Evolutionary conservation across 1,140 invertebrate genomes (phyloP).

Genomic region (Euwallacea similis): DNA sequence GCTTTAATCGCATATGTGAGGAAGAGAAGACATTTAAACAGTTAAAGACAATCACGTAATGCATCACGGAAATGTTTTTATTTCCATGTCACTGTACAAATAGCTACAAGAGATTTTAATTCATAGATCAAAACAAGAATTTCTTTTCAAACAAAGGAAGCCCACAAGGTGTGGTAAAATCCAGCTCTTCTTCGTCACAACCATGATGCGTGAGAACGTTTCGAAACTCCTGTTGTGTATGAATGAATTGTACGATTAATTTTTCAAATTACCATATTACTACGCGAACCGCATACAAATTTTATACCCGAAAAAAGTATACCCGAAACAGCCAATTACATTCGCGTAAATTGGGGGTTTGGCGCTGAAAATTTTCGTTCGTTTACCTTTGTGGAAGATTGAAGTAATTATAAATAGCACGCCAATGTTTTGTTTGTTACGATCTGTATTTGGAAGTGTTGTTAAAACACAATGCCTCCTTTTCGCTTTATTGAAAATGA

Average conservation of each 20-base stretch:
- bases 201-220: constrained; percentile 20
- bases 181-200: background rate
- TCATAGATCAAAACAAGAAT: too few species aligned
- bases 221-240: constrained; percentile 19
- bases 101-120: too few species aligned
- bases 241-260: constrained; percentile 28
- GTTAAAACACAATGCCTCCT: too few species aligned
- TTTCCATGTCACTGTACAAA: too few species aligned
- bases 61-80: too few species aligned
- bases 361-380: constrained; percentile 25
- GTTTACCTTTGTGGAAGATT: background rate
- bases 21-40: too few species aligned
- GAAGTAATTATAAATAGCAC: background rate
- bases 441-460: too few species aligned
- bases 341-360: constrained; percentile 23
- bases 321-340: constrained; percentile 24
- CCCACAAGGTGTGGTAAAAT: constrained; percentile 1
- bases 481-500: too few species aligned
- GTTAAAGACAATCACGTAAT: too few species aligned
- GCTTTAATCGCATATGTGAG: too few species aligned
- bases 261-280: constrained; percentile 28
- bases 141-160: background rate
- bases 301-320: constrained; percentile 11
- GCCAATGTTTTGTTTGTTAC: background rate
- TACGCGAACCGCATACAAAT: constrained; percentile 25